A percentile compares a stretch with the other conserved stretches of the same genome.
Conservation (phyloP, 2,113 vertebrate species). For the Balaenoptera acutorostrata region DNA sequence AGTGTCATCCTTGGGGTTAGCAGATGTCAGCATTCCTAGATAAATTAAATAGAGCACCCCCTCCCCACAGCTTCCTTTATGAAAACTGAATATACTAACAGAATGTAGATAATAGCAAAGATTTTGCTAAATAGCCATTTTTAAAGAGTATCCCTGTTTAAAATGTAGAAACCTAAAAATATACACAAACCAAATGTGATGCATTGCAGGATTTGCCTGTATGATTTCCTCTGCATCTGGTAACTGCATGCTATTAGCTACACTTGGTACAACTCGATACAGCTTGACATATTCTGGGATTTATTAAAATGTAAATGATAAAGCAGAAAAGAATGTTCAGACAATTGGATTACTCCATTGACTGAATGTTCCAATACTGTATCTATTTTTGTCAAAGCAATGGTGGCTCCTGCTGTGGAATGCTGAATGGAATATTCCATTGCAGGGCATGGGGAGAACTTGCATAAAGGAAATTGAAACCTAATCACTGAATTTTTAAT, state of each 20-base stretch:
- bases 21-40: background rate
- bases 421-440: slow-evolving; percentile 64
- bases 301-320: slow-evolving; percentile 83
- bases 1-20: background rate
- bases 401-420: slow-evolving; percentile 67
- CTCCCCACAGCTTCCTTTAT: background rate
- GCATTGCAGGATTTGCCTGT: slow-evolving; percentile 27
- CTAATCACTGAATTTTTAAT: slow-evolving; percentile 43
- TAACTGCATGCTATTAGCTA: slow-evolving; percentile 73
- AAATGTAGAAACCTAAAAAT: slow-evolving; percentile 68
- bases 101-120: slow-evolving; percentile 2
- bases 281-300: slow-evolving; percentile 75
- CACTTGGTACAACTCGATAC: slow-evolving; percentile 67
- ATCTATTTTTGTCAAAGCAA: slow-evolving; percentile 78
- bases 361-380: slow-evolving; percentile 77
- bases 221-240: slow-evolving; percentile 74
- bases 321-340: slow-evolving; percentile 80
- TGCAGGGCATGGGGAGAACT: slow-evolving; percentile 2
- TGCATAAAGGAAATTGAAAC: slow-evolving; percentile 48
- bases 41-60: background rate
- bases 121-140: slow-evolving; percentile 54
- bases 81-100: background rate
- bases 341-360: slow-evolving; percentile 83
- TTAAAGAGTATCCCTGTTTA: slow-evolving; percentile 33
- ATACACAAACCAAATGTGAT: slow-evolving; percentile 64